Percentiles rank a stretch among this genome's conserved stretches.
Conservation (phyloP, 2,797 vertebrate genomes). For the Falco novaeseelandiae region DNA sequence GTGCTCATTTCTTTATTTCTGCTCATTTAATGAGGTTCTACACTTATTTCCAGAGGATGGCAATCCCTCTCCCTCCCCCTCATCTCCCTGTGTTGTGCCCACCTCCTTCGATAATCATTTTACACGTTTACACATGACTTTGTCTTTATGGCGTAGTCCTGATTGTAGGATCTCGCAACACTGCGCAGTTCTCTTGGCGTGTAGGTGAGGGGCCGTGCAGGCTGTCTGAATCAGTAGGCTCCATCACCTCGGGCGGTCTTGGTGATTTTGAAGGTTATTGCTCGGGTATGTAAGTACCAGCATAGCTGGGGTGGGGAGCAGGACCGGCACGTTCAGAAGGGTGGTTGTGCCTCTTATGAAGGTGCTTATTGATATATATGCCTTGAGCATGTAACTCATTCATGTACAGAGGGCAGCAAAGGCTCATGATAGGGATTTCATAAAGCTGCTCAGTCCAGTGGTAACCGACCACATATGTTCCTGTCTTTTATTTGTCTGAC, state of each 20-base stretch:
- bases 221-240: neutral
- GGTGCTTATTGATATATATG: neutral
- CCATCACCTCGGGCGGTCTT: neutral
- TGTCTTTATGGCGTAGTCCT: neutral
- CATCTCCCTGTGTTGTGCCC: neutral
- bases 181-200: neutral
- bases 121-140: neutral
- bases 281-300: neutral
- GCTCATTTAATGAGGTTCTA: conserved; percentile 9
- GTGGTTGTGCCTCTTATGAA: neutral
- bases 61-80: neutral
- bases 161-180: neutral
- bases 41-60: conserved; percentile 12
- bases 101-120: neutral
- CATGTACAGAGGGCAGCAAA: conserved; percentile 60
- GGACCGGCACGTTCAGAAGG: fast-evolving
- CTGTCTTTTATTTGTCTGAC: neutral
- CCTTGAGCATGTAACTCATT: neutral
- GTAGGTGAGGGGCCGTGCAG: neutral
- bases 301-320: neutral
- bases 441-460: neutral
- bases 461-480: neutral
- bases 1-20: conserved; percentile 57
- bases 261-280: neutral
- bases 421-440: neutral